Evolutionary conservation across 2,888 invertebrate species (phyloP), one percentile per base, ranked within the genome.

Genomic region (Eupeodes luniger): DNA sequence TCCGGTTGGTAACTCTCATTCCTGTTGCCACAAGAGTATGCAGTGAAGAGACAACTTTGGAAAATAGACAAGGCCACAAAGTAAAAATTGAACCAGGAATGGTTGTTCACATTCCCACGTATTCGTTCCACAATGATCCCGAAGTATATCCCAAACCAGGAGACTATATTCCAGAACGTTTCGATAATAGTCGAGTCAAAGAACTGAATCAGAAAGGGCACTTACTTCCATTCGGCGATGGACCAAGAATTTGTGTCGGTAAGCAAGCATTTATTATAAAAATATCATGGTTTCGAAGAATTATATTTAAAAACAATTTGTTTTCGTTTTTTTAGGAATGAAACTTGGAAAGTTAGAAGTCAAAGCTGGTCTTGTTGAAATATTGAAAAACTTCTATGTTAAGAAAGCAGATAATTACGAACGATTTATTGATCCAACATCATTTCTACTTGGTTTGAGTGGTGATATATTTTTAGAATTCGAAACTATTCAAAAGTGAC

Each of bases 191-290:
- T 4, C 90, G 90, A 4, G 90, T 90, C n/a, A 91, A 91, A 34
- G 90, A 91, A 34, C 89, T 91, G 0, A 89, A 90, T 0, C 91
- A 90, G 4, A 85, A 90, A 64, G 92, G 93, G 0, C 88, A 91
- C 2, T 90, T 93, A 59, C 49, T 93, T 34, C 92, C 93, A 0
- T 93, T 93, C 34, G 92, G 93, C 11, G 91, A 92, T 90, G 93
- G 93, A 1, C 93, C 92, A 0, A 90, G 93, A 12, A 91, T 91
- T 6, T 93, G 93, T 87, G 90, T 91, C 81, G 93, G 92, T 92
- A 40, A 70, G n/a, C 2, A 27, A 27, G 27, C 27, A 27, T 27
- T 27, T 27, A 3, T 27, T 27, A 27, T 2, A 1, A n/a, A 27
- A 34, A 11, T 9, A 1, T 12, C 9, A 5, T 36, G 3, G 16